Conservation (phyloP, 2,888 invertebrate genomes). For the Phortica magna region DNA sequence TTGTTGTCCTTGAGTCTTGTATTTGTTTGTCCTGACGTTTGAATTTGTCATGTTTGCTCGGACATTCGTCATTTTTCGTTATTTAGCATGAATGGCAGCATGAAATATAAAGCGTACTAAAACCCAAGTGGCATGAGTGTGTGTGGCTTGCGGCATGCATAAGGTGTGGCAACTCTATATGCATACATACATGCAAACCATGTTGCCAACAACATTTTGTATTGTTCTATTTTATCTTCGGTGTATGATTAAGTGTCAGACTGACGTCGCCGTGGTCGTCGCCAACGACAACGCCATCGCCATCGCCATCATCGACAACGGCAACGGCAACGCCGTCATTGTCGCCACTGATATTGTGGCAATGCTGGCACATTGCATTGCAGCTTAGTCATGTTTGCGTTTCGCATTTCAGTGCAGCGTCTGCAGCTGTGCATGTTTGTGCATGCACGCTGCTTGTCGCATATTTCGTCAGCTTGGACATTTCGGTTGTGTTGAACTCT, state of each 20-base stretch:
- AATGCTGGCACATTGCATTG: not conserved
- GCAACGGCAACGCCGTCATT: not conserved
- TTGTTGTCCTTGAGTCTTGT: too few relatives aligned
- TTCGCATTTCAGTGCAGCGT: constrained; percentile 1
- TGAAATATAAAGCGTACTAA: not conserved
- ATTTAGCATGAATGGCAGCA: not conserved
- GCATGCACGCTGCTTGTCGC: not conserved
- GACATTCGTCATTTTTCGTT: constrained; percentile 14
- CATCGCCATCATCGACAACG: not conserved
- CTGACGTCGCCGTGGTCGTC: not conserved
- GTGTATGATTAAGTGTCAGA: not conserved
- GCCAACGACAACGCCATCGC: not conserved
- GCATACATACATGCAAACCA: not conserved
- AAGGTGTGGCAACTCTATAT: not conserved
- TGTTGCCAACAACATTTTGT: not conserved
- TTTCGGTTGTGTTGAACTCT: not conserved
- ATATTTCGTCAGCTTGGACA: not conserved
- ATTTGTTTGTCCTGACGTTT: too few relatives aligned
- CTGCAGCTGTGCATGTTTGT: constrained; percentile 8
- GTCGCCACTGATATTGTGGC: not conserved
- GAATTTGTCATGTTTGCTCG: not conserved
- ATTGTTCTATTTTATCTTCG: not conserved
- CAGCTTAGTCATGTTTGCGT: not conserved
- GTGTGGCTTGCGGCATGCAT: not conserved
- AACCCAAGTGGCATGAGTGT: not conserved